Evolutionary conservation across 1,140 invertebrate genomes (phyloP).

Genomic region (Caenorhabditis elegans): DNA sequence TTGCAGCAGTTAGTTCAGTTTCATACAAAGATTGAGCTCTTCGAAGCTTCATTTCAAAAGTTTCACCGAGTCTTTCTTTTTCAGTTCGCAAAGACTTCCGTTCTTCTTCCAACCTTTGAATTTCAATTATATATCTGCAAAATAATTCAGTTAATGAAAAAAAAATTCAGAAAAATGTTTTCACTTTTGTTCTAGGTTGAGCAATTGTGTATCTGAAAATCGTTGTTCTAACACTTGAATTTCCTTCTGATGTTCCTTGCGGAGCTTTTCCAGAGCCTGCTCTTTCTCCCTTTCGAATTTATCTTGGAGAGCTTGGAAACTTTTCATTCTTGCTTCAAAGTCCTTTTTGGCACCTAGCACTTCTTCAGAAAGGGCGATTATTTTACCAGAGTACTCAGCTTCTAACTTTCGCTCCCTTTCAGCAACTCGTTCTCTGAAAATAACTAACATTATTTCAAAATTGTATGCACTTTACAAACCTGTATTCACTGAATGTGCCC

Average conservation of each 20-base stretch:
- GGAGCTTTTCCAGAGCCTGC: conserved; percentile 62
- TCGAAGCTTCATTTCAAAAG: conserved; percentile 63
- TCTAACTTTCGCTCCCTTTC: conserved; percentile 63
- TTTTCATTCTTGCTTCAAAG: conserved; percentile 65
- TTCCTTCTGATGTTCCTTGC: conserved; percentile 65
- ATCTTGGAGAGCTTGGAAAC: conserved; percentile 63
- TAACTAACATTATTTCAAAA: background rate
- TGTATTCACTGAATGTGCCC: conserved; percentile 64
- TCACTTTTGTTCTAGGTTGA: conserved; percentile 63
- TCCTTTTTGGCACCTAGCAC: conserved; percentile 64
- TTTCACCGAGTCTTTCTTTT: conserved; percentile 63
- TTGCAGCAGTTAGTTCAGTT: conserved; percentile 62
- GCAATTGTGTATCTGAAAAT: conserved; percentile 61
- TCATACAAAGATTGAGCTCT: conserved; percentile 63
- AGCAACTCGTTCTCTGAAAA: conserved; percentile 58
- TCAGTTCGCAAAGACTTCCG: conserved; percentile 60
- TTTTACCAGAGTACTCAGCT: conserved; percentile 65
- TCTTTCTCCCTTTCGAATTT: conserved; percentile 66
- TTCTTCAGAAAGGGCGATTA: conserved; percentile 64
- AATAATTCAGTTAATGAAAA: background rate
- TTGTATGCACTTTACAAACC: background rate
- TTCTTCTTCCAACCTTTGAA: conserved; percentile 64
- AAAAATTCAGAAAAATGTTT: background rate
- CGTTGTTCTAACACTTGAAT: conserved; percentile 62
- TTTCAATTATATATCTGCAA: conserved; percentile 62